Base-by-base conservation (phyloP, 2,113 vertebrate genomes). In the Calypte anna region DNA sequence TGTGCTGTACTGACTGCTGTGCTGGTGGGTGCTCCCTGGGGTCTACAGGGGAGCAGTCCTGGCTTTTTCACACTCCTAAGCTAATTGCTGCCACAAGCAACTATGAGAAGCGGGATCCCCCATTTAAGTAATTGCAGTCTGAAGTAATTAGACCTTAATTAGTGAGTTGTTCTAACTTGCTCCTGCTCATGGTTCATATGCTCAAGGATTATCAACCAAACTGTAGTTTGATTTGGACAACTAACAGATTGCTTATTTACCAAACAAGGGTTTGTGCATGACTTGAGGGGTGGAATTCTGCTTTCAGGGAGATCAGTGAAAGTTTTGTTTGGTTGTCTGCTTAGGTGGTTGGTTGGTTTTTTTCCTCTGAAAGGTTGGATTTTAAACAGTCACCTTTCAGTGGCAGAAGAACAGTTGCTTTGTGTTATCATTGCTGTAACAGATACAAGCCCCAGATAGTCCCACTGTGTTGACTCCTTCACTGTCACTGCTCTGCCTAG, bases 91-190 rank as follows among this genome's bases (percentile, higher is more conserved):
- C 46, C 58, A 73, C 27, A 46, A 43, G 24, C 40, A 77, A 31
- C 74, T 31, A 16, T 7, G 44, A 88, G n/a, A 43, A 59, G 59
- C 46, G 64, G 22, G 38, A 81, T 86, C 27, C 33, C 13, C 43
- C 27, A 30, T 55, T 77, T 55, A 63, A 63, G 21, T 81, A 92
- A 77, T 25, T 46, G 27, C 21, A 51, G 38, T 64, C 50, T 77
- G 33, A 87, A 85, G 44, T 66, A 77, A 82, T 89, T 89, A 66
- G 83, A 44, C 44, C 7, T 87, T 86, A 76, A 67, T 84, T 57
- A 63, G 48, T 24, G 17, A 59, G 44, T 40, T 80, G 73, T 62
- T 94, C n/a, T 67, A 63, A 63, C 63, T 87, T 69, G 59, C 55
- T 91, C 22, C 1, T 1, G 28, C 72, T 83, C 43, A 30, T 6